Evolutionary conservation across 1,140 invertebrate species (phyloP), one percentile per base, ranked within the genome.

Genomic region (Neelides sp.): DNA sequence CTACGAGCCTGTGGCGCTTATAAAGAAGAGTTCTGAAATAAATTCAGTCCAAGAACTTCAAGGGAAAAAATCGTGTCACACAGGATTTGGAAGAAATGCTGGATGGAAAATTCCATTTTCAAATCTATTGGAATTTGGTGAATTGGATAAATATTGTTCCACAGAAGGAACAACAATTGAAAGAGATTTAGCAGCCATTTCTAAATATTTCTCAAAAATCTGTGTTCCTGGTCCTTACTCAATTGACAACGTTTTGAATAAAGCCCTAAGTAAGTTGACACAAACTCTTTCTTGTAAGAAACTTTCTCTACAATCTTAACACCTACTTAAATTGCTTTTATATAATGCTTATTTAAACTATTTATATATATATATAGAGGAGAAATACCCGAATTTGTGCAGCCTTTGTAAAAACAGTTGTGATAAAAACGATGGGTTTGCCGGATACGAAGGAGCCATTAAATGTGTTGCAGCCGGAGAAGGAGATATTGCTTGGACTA

Each of bases 401-500:
- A 71, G 73, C 2, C 67, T 83, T 1, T 86, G 83, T 63, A 77
- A 83, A 58, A 71, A 81, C 52, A 81, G 82, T 0, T 88, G 83
- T 62, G 80, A 86, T 62, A 83, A 85, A 50, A 80, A 82, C 1
- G 88, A 91, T 63, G 74, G 73, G 26, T 87, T 74, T 64, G 80
- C 80, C 34, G 85, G 85, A 1, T 87, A 88, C 63, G 79, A 85
- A 42, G 87, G 88, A 1, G 83, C 85, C 3, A 70, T 91, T 20
- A 70, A 78, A 17, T 92, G 88, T 66, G 63, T 92, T 36, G 76
- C 78, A 5, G 76, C 82, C 50, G 79, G 82, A 28, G 75, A 75
- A 2, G 86, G 85, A 1, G 75, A 91, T 49, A 75, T 91, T 1
- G 86, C 85, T 3, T 91, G 86, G 68, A 81, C 84, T 2, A 85